Evolutionary conservation across 92 coral and sea anemone genomes (phyloP).

Genomic region (Porites divaricata): DNA sequence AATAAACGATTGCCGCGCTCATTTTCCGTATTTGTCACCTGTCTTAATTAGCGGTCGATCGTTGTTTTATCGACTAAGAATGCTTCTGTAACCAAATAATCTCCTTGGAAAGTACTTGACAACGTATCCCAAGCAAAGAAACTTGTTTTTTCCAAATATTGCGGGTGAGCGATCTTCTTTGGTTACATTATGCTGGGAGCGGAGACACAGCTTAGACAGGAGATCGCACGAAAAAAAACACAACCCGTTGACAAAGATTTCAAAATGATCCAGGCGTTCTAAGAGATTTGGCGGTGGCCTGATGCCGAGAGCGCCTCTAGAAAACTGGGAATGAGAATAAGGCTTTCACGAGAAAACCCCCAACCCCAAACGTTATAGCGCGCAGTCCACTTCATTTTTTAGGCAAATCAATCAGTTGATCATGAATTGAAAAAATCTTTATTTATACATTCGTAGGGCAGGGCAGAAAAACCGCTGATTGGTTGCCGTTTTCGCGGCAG

Average conservation of each 20-base stretch:
- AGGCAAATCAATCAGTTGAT: too few species aligned
- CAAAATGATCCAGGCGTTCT: slow-evolving; percentile 29
- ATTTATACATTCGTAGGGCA: too few species aligned
- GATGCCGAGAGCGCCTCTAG: too few species aligned
- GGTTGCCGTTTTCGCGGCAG: too few species aligned
- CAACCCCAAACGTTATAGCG: too few species aligned
- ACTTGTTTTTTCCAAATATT: not conserved
- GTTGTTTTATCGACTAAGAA: not conserved
- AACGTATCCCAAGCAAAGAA: not conserved
- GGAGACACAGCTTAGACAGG: not conserved
- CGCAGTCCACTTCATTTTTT: too few species aligned
- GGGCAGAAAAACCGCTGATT: too few species aligned
- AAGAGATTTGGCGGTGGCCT: not conserved
- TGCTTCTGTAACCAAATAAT: not conserved
- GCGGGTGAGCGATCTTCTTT: not conserved
- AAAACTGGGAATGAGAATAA: too few species aligned
- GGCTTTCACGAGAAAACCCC: too few species aligned
- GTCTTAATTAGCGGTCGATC: not conserved
- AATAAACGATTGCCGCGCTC: not conserved
- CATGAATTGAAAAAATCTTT: too few species aligned
- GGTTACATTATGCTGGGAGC: too few species aligned
- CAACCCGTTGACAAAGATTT: not conserved
- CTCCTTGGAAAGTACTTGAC: not conserved
- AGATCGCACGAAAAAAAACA: not conserved
- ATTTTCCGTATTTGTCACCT: not conserved